Conservation (phyloP, 2,888 invertebrate genomes). For the Drosophila pseudotakahashii region DNA sequence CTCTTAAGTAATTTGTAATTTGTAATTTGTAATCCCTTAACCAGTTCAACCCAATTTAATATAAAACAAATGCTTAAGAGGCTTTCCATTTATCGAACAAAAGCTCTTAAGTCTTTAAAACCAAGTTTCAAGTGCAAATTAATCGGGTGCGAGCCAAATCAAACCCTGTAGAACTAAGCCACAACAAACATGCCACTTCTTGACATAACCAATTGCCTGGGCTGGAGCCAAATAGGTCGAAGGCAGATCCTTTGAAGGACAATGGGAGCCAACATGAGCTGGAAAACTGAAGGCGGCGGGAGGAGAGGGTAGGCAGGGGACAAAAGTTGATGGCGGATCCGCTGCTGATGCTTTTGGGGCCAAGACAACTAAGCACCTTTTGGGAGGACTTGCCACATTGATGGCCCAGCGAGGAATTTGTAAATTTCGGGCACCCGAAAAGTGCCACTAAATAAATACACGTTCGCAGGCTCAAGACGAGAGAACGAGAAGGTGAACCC, state of each 20-base stretch:
- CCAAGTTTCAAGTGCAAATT: constrained; percentile 38
- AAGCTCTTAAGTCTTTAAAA: constrained; percentile 13
- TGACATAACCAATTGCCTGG: constrained; percentile 38
- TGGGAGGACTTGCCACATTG: constrained; percentile 31
- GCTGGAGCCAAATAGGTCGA: constrained; percentile 31
- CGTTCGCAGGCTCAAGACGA: constrained; percentile 68
- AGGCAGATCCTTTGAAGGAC: constrained; percentile 7
- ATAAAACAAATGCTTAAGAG: neutral
- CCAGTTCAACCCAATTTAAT: neutral
- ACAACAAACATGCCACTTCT: constrained; percentile 34
- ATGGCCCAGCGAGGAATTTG: constrained; percentile 56
- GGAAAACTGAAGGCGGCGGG: too few relatives aligned
- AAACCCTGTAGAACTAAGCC: constrained; percentile 29
- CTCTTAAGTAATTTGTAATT: too few relatives aligned
- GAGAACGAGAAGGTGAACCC: constrained; percentile 35
- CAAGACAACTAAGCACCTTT: constrained; percentile 36
- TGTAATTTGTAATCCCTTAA: too few relatives aligned
- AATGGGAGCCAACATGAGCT: constrained; percentile 16
- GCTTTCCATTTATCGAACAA: constrained; percentile 14
- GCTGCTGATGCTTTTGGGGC: constrained; percentile 13
- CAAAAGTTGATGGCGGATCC: neutral
- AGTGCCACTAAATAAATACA: constrained; percentile 73
- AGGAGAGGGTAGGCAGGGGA: too few relatives aligned
- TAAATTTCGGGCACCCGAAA: constrained; percentile 55
- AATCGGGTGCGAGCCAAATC: constrained; percentile 28